These are phyloP conservation scores for Eretmodus cyanostictus DNA, from an alignment of 2,113 vertebrate genomes.

Conservation along the genomic window DNA sequence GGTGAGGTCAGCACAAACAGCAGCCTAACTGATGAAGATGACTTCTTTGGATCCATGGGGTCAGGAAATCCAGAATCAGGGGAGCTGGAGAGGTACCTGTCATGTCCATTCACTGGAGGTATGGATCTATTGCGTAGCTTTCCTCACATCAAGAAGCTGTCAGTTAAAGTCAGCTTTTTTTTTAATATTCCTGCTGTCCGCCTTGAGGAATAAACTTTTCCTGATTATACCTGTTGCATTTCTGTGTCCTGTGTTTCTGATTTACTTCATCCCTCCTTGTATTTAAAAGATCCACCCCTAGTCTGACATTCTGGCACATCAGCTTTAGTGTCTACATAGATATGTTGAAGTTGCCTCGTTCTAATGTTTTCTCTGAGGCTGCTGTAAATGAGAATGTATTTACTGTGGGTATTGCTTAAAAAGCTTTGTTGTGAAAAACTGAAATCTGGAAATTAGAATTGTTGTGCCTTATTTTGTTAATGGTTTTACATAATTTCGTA, in stretches of 20 bases:
- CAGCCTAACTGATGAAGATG: no score
- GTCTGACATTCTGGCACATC: not conserved
- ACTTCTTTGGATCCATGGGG: no score
- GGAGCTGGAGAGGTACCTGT: no score
- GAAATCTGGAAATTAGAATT: not conserved
- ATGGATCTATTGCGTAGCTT: no score
- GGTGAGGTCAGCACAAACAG: no score
- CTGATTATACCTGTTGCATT: not conserved
- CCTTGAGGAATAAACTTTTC: not conserved
- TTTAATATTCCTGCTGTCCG: not conserved
- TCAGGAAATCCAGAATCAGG: no score
- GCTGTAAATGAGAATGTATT: not conserved
- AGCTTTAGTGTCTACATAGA: not conserved
- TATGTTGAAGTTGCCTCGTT: not conserved
- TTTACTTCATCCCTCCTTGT: not conserved
- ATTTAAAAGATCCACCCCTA: not conserved
- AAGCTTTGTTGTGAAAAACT: not conserved
- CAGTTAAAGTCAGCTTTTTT: no score
- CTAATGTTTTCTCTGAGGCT: not conserved
- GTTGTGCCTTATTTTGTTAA: not conserved
- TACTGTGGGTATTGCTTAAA: not conserved
- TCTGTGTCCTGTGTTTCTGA: not conserved
- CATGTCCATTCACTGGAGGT: no score
- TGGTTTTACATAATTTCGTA: not conserved
- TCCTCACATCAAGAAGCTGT: no score